Evolutionary conservation across 2,113 vertebrate genomes (phyloP).

Genomic region (Urocitellus parryii): DNA sequence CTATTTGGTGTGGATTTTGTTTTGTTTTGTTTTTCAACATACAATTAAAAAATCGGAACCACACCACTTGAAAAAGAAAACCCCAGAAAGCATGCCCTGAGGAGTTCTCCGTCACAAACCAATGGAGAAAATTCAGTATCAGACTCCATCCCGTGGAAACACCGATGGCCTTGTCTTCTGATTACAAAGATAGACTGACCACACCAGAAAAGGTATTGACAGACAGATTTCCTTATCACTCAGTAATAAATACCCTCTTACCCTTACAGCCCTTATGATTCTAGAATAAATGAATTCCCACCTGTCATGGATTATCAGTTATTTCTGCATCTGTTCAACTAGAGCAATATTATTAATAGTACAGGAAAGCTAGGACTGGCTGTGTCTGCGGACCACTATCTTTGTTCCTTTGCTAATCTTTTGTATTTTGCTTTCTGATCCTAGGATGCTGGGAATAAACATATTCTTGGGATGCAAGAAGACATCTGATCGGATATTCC

Average conservation of each 20-base stretch:
- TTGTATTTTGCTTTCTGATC: slow-evolving; percentile 34
- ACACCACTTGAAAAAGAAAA: background rate
- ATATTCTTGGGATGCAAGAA: slow-evolving; percentile 17
- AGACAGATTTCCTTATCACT: background rate
- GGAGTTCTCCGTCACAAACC: background rate
- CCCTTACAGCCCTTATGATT: background rate
- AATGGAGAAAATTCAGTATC: background rate
- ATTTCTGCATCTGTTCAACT: slow-evolving; percentile 25
- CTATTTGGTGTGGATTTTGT: slow-evolving; percentile 25
- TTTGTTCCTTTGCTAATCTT: slow-evolving; percentile 49
- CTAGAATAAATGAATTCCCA: slow-evolving; percentile 18
- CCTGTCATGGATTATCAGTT: slow-evolving; percentile 34
- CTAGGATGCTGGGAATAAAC: slow-evolving; percentile 24
- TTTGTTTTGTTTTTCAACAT: slow-evolving; percentile 48
- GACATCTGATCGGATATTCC: slow-evolving; percentile 14
- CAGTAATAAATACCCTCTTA: background rate
- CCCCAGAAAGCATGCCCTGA: background rate
- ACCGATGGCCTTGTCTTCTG: background rate
- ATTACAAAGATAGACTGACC: background rate
- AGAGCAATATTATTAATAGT: background rate
- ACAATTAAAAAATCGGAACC: background rate
- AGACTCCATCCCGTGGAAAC: background rate
- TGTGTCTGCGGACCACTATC: background rate
- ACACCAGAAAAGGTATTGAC: background rate
- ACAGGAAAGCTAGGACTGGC: background rate